Evolutionary conservation across 2,113 vertebrate genomes (phyloP).

Genomic region (Percopsis transmontana): DNA sequence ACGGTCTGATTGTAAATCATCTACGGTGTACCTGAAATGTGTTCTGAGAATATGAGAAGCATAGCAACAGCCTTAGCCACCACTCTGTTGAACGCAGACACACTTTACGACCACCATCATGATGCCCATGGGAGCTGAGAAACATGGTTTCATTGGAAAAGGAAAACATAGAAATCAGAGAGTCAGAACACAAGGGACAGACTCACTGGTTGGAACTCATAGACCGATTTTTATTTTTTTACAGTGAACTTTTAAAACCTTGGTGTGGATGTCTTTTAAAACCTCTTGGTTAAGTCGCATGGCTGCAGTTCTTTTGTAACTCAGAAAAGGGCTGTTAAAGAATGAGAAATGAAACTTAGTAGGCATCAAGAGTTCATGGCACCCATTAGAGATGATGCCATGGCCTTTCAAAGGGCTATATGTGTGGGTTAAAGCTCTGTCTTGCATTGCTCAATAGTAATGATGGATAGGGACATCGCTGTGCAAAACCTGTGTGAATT

Average conservation of each 20-base stretch:
- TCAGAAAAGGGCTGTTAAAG: conserved; percentile 75
- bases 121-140: conserved; percentile 58
- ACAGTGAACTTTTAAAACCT: conserved; percentile 23
- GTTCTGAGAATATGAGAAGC: conserved; percentile 47
- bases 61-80: conserved; percentile 20
- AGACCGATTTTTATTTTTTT: conserved; percentile 16
- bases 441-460: conserved; percentile 31
- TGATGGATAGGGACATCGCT: conserved; percentile 28
- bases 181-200: conserved; percentile 5
- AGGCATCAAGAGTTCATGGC: conserved; percentile 52
- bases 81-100: conserved; percentile 31
- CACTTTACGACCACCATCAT: conserved; percentile 49
- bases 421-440: conserved; percentile 48
- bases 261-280: conserved; percentile 33
- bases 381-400: conserved; percentile 55
- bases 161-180: conserved; percentile 62
- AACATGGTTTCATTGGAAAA: conserved; percentile 73
- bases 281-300: conserved; percentile 67
- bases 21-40: conserved; percentile 30
- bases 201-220: conserved; percentile 10
- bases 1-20: conserved; percentile 53
- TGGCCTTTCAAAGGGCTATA: conserved; percentile 41
- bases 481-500: background rate
- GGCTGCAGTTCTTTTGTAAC: conserved; percentile 73
- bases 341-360: conserved; percentile 30